These are phyloP conservation scores for Magallana nippona DNA, from an alignment of 2,888 invertebrate species.

Conservation along the genomic window DNA sequence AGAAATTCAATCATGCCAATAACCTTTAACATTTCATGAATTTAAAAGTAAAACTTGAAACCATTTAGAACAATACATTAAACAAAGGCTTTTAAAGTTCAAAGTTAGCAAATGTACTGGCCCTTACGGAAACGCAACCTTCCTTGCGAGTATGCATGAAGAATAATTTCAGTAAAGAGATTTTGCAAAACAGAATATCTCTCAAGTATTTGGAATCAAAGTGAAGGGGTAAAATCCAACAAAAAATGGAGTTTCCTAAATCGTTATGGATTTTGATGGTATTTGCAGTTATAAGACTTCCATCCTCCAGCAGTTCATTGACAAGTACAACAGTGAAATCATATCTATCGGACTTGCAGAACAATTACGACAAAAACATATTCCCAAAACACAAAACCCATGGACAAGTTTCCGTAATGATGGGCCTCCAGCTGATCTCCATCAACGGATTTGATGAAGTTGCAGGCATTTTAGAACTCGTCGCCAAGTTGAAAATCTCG, in stretches of 20 bases:
- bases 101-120: no score
- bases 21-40: no score
- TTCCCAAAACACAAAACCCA: conserved; percentile 42
- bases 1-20: no score
- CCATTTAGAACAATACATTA: no score
- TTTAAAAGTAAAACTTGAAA: no score
- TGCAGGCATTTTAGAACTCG: conserved; percentile 53
- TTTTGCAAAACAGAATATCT: no score
- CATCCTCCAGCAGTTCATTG: not conserved
- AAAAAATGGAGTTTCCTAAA: not conserved
- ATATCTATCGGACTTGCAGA: not conserved
- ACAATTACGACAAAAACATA: conserved; percentile 37
- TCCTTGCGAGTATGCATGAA: no score
- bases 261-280: not conserved
- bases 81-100: no score
- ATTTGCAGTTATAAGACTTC: not conserved
- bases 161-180: no score
- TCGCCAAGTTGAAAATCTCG: conserved; percentile 51
- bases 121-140: no score
- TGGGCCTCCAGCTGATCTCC: conserved; percentile 45
- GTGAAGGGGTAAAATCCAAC: no score
- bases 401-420: conserved; percentile 18
- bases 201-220: no score
- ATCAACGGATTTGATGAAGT: conserved; percentile 56
- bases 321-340: conserved; percentile 22